phyloP scores from a whole-genome alignment of 2,113 vertebrate species.

The Nansenia antarctica region DNA sequence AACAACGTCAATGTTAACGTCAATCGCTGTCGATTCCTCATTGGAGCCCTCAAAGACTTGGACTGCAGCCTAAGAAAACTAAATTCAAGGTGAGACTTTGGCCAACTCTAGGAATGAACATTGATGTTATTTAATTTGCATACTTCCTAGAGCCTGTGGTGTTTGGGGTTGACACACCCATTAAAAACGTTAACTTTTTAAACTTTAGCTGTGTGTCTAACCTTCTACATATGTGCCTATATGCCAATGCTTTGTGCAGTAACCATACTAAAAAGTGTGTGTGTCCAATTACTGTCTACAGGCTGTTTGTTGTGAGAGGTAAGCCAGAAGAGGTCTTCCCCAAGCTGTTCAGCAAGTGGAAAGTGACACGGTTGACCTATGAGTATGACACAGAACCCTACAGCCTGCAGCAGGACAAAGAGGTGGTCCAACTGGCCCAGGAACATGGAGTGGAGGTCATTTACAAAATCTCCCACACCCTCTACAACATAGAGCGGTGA shows the following conservation, averaged over 20 bases:
- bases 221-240: background rate
- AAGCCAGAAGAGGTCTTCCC: slow-evolving; percentile 70
- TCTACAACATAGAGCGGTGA: slow-evolving; percentile 68
- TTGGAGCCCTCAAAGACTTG: slow-evolving; percentile 66
- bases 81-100: slow-evolving; percentile 63
- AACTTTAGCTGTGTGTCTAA: background rate
- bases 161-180: background rate
- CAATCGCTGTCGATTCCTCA: slow-evolving; percentile 66
- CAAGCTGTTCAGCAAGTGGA: slow-evolving; percentile 65
- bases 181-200: background rate
- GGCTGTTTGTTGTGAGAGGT: slow-evolving; percentile 70
- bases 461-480: slow-evolving; percentile 71
- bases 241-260: background rate
- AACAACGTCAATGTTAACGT: slow-evolving; percentile 41
- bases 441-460: slow-evolving; percentile 59
- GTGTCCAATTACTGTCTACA: slow-evolving; percentile 40
- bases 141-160: background rate
- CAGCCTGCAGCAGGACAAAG: slow-evolving; percentile 51
- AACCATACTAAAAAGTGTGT: background rate
- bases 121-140: background rate
- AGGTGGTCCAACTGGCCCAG: slow-evolving; percentile 52
- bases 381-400: slow-evolving; percentile 75
- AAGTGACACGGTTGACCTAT: slow-evolving; percentile 63
- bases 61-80: slow-evolving; percentile 69
- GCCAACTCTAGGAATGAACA: background rate